Evolutionary conservation across 2,113 vertebrate species (phyloP).

Genomic region (Zootoca vivipara): DNA sequence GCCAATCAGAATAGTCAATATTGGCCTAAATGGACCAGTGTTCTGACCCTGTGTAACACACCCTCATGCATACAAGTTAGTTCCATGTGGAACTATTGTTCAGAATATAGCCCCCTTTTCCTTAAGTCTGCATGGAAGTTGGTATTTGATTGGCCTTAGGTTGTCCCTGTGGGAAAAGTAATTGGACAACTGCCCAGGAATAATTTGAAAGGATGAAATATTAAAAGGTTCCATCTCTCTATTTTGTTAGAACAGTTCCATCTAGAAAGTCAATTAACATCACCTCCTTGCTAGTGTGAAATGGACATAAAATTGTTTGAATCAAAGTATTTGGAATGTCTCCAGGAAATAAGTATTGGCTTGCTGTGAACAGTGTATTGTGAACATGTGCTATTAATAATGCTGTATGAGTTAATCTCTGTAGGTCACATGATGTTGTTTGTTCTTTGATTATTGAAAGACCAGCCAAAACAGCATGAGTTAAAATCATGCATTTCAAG

Average conservation of each 20-base stretch:
- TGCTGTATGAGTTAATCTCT: slow-evolving; percentile 18
- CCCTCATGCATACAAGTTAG: neutral
- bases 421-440: slow-evolving; percentile 17
- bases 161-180: too few species aligned
- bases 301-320: neutral
- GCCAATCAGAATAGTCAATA: too few species aligned
- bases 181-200: neutral
- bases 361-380: slow-evolving; percentile 8
- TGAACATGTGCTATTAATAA: slow-evolving; percentile 51
- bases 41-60: neutral
- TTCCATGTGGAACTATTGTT: neutral
- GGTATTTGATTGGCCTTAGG: neutral
- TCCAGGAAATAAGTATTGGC: slow-evolving; percentile 27
- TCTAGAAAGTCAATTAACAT: neutral
- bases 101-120: neutral
- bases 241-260: neutral
- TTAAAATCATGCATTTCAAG: slow-evolving; percentile 32
- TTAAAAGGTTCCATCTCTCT: neutral
- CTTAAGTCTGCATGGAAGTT: neutral
- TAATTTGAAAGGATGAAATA: neutral
- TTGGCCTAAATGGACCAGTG: neutral
- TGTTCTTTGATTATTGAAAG: slow-evolving; percentile 41
- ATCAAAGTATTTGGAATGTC: neutral
- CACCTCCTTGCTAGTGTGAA: fast-evolving
- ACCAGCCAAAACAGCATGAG: slow-evolving; percentile 53